These are phyloP conservation scores for Mamestra brassicae DNA, from an alignment of 2,888 invertebrate genomes.

Conservation along the genomic window DNA sequence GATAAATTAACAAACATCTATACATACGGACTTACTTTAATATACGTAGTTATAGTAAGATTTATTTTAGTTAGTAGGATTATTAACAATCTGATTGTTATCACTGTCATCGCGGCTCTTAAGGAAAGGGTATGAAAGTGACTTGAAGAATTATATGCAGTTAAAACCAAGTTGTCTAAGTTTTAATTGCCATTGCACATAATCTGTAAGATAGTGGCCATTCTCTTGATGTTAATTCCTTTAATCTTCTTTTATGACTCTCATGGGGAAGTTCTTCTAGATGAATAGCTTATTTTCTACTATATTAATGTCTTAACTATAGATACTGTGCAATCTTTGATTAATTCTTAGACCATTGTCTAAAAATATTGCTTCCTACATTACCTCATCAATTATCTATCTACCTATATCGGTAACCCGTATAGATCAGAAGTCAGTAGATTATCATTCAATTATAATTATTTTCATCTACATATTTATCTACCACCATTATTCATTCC, in stretches of 20 bases:
- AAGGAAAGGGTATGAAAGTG: neutral
- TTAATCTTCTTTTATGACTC: constrained; percentile 50
- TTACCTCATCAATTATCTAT: constrained; percentile 35
- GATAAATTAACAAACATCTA: neutral
- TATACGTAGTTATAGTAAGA: too few relatives aligned
- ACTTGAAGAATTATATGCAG: neutral
- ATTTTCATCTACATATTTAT: constrained; percentile 20
- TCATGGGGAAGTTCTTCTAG: constrained; percentile 15
- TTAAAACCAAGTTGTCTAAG: neutral
- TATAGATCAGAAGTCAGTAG: constrained; percentile 16
- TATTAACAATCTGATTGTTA: too few relatives aligned
- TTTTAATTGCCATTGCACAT: constrained; percentile 9
- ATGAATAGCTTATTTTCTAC: constrained; percentile 17
- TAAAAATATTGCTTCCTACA: constrained; percentile 37
- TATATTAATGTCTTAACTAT: neutral
- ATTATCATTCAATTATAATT: constrained; percentile 23
- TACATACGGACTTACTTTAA: too few relatives aligned
- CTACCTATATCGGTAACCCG: too few relatives aligned
- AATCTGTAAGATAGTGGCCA: constrained; percentile 19
- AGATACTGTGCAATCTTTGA: neutral
- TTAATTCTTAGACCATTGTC: constrained; percentile 30
- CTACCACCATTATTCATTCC: neutral
- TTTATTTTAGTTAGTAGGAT: too few relatives aligned
- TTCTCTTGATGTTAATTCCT: constrained; percentile 33
- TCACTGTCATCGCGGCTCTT: neutral